phyloP scores from a whole-genome alignment of 1,140 invertebrate species.

The Trichogramma pretiosum region DNA sequence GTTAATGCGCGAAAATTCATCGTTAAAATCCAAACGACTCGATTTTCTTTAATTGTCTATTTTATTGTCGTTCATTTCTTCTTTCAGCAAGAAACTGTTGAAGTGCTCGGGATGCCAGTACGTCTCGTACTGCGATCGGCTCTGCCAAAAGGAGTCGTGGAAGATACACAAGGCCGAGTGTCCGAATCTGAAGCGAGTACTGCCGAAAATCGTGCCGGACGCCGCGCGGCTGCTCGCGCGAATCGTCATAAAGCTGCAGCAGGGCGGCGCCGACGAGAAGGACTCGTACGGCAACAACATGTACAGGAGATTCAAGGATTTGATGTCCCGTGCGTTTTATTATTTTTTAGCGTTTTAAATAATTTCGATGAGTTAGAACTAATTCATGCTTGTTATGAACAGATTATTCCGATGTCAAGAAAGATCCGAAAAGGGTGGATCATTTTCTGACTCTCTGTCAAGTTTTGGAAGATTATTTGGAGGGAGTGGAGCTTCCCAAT shows the following conservation, averaged over 20 bases:
- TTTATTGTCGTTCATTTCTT: conserved; percentile 21
- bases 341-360: neutral
- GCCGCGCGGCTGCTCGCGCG: conserved; percentile 63
- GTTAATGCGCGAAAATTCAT: too few species aligned
- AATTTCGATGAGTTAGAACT: neutral
- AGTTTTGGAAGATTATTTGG: conserved; percentile 60
- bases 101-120: conserved; percentile 75
- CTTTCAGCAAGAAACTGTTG: conserved; percentile 53
- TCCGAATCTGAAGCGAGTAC: conserved; percentile 55
- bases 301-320: conserved; percentile 68
- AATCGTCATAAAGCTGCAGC: conserved; percentile 60
- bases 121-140: conserved; percentile 65
- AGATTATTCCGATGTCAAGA: conserved; percentile 73
- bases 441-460: conserved; percentile 61
- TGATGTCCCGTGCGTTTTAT: conserved; percentile 77
- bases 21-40: too few species aligned
- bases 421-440: conserved; percentile 61
- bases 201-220: conserved; percentile 61
- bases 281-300: conserved; percentile 58
- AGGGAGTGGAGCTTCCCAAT: conserved; percentile 58
- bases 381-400: neutral
- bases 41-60: conserved; percentile 13
- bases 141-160: conserved; percentile 70
- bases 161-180: conserved; percentile 69
- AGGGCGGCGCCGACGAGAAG: conserved; percentile 55